Evolutionary conservation across 2,888 invertebrate genomes (phyloP), one percentile per base, ranked within the genome.

Genomic region (Scaptodrosophila latifasciaeformis): DNA sequence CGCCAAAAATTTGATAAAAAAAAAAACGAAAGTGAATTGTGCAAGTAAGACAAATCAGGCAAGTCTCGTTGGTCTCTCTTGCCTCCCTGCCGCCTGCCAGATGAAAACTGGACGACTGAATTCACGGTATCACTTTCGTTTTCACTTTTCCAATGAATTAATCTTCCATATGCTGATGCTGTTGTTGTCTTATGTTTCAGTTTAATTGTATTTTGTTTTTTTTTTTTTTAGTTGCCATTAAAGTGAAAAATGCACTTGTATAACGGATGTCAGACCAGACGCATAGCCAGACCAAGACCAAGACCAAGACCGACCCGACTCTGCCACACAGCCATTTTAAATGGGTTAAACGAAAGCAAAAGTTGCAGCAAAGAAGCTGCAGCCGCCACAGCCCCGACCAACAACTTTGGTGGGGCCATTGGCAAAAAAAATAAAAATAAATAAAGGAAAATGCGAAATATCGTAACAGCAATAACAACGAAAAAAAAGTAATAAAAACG

Each of bases 291-390:
- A n/a, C 30, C 13, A n/a, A n/a, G n/a, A 5, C 7, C 19, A 31
- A 30, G 24, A 35, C 29, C 44, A 47, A 46, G 34, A 18, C 43
- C 19, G 47, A 12, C 30, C 18, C 39, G 40, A 21, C 27, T 35
- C n/a, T n/a, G n/a, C n/a, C n/a, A n/a, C n/a, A 51, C 49, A 58
- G 43, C 39, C 56, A 46, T 69, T 66, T 66, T 70, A 81, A 81
- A 81, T 78, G 82, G 82, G 78, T 80, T 81, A 78, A 77, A 80
- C 61, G 71, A 78, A 81, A 81, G 81, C 77, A 79, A 77, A 65
- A 74, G 67, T 54, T 24, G 24, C 24, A 24, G 24, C 24, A 24
- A 24, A 24, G 7, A 7, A 24, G 24, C 24, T 24, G 24, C 24
- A 24, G 24, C 24, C 3, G 24, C 24, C 3, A 24, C 24, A 24